Percentiles rank a stretch among this genome's conserved stretches.
Conservation (phyloP, 2,113 vertebrate genomes). For the Tricholaema leucomelas region DNA sequence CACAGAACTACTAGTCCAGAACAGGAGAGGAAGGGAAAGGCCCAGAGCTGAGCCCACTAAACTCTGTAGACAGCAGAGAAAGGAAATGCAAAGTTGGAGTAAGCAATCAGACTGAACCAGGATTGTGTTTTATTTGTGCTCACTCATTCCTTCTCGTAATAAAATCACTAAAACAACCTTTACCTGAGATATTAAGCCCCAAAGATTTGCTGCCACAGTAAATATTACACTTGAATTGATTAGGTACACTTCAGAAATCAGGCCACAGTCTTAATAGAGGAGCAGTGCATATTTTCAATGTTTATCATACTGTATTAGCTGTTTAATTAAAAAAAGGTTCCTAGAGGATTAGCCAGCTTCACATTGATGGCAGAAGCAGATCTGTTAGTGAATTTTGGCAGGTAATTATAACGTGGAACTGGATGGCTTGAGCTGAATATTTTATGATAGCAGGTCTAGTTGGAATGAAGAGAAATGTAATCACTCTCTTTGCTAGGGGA, state of each 20-base stretch:
- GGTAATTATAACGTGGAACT: constrained; percentile 56
- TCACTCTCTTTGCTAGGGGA: background rate
- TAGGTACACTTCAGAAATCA: constrained; percentile 39
- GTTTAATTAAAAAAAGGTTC: constrained; percentile 73
- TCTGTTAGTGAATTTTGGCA: constrained; percentile 62
- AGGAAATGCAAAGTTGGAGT: background rate
- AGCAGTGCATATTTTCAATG: constrained; percentile 2
- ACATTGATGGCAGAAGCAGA: constrained; percentile 47
- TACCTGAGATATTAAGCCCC: constrained; percentile 15
- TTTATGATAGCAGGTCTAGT: constrained; percentile 38
- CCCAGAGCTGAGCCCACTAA: background rate
- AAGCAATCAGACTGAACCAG: background rate
- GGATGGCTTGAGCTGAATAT: constrained; percentile 40
- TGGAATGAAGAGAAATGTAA: constrained; percentile 37
- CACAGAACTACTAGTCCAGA: background rate
- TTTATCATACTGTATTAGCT: constrained; percentile 54
- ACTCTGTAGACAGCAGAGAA: background rate
- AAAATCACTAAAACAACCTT: background rate
- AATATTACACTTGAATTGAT: constrained; percentile 58
- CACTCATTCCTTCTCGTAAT: background rate
- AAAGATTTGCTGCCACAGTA: constrained; percentile 21
- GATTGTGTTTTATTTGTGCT: background rate
- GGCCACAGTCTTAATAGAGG: background rate
- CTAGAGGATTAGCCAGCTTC: constrained; percentile 45
- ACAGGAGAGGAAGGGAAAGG: background rate